Percentiles rank a stretch among this genome's conserved stretches.
phyloP scores from a whole-genome alignment of 2,113 vertebrate genomes.

The Hyperopisus bebe region DNA sequence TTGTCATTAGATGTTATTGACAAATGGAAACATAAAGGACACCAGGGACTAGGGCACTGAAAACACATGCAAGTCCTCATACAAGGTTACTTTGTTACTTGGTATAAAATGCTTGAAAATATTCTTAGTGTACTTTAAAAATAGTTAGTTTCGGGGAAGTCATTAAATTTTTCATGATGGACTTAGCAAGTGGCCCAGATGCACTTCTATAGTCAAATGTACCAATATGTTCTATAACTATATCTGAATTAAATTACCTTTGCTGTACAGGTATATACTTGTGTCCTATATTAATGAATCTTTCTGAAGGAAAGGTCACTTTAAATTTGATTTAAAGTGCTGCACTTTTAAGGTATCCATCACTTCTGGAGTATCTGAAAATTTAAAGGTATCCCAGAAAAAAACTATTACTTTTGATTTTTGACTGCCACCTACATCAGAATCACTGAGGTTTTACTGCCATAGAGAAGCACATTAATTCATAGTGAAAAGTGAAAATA shows the following conservation, averaged over 20 bases:
- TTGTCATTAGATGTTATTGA: constrained; percentile 9
- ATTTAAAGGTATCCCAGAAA: background rate
- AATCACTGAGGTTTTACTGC: background rate
- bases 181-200: background rate
- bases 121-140: background rate
- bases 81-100: background rate
- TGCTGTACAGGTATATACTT: background rate
- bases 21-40: background rate
- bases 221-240: background rate
- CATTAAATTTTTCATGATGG: background rate
- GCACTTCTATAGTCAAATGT: background rate
- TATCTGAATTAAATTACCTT: background rate
- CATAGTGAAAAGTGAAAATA: background rate
- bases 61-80: background rate
- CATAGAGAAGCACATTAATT: background rate
- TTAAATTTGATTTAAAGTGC: background rate
- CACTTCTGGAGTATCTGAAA: background rate
- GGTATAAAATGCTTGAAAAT: background rate
- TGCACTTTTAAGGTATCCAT: background rate
- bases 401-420: background rate
- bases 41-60: background rate
- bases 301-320: background rate
- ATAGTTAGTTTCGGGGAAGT: background rate
- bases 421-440: background rate
- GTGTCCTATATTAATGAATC: background rate